These are phyloP conservation scores for Drosophila flavopinicola DNA, from an alignment of 2,888 invertebrate genomes.

Conservation along the genomic window DNA sequence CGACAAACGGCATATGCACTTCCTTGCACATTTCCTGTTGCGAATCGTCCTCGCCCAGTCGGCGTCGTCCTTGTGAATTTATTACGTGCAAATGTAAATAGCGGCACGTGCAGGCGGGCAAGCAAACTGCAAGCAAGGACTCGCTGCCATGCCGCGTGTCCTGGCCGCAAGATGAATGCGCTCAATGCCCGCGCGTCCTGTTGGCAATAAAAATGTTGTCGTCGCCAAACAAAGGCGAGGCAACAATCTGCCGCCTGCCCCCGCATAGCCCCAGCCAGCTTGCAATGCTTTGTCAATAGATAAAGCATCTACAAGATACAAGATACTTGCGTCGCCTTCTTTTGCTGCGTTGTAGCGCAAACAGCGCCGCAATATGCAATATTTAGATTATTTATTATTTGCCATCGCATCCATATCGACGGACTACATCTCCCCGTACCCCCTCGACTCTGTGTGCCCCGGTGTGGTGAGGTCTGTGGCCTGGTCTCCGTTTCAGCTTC, in stretches of 20 bases:
- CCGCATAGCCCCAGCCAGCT: neutral
- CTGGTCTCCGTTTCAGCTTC: conserved; percentile 7
- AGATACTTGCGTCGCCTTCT: conserved; percentile 25
- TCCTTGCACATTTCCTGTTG: conserved; percentile 68
- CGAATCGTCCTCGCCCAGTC: conserved; percentile 29
- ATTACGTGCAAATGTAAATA: conserved; percentile 83
- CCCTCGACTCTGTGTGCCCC: neutral
- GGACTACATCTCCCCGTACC: neutral
- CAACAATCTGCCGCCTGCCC: conserved; percentile 7
- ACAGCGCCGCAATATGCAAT: conserved; percentile 46
- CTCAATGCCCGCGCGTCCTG: conserved; percentile 25
- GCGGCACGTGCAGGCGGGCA: conserved; percentile 74
- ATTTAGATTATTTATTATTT: conserved; percentile 56
- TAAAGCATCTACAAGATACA: conserved; percentile 63
- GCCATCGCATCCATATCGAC: conserved; percentile 13
- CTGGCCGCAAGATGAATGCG: conserved; percentile 46
- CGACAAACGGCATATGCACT: conserved; percentile 67
- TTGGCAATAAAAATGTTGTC: conserved; percentile 68
- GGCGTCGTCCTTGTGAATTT: conserved; percentile 64
- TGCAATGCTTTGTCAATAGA: conserved; percentile 69
- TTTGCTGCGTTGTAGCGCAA: conserved; percentile 18
- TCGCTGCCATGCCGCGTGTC: conserved; percentile 13
- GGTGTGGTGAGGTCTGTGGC: conserved; percentile 1
- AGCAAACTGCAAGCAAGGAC: neutral
- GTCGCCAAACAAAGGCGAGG: conserved; percentile 68